phyloP scores from a whole-genome alignment of 2,888 invertebrate genomes.

The Agonopterix alstromeriana region DNA sequence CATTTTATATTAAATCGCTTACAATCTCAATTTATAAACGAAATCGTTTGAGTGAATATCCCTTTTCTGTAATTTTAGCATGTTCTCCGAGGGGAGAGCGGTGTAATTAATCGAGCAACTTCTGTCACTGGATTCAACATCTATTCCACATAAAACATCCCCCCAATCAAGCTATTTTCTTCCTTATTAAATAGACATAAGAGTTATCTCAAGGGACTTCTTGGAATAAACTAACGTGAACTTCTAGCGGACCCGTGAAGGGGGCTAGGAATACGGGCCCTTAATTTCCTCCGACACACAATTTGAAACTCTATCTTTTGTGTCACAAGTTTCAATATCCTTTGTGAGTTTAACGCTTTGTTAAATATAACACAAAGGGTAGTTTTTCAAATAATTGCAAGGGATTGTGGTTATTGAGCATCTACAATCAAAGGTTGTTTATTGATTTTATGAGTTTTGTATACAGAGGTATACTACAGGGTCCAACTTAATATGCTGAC shows the following conservation, averaged over 20 bases:
- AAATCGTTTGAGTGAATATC: constrained; percentile 43
- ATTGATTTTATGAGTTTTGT: constrained; percentile 16
- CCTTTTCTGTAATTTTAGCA: constrained; percentile 38
- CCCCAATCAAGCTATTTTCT: not conserved
- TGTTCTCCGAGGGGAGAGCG: constrained; percentile 52
- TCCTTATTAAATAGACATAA: not conserved
- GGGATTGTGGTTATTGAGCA: constrained; percentile 55
- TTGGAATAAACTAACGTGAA: not conserved
- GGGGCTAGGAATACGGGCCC: constrained; percentile 44
- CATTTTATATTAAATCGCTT: not conserved
- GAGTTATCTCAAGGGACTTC: not conserved
- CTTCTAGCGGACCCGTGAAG: not conserved
- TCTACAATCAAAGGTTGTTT: constrained; percentile 7
- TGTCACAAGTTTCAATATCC: constrained; percentile 17
- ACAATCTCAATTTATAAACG: constrained; percentile 24
- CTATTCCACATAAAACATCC: constrained; percentile 5
- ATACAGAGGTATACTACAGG: not conserved
- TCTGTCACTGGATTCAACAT: constrained; percentile 38
- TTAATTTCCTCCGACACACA: constrained; percentile 30
- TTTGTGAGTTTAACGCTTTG: constrained; percentile 5
- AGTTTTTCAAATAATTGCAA: constrained; percentile 62
- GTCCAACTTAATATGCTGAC: no score
- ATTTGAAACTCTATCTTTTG: constrained; percentile 25
- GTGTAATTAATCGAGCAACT: constrained; percentile 65
- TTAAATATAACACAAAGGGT: constrained; percentile 38